These are phyloP conservation scores for Eurytoma adleriae DNA, from an alignment of 2,888 invertebrate genomes.

Conservation along the genomic window DNA sequence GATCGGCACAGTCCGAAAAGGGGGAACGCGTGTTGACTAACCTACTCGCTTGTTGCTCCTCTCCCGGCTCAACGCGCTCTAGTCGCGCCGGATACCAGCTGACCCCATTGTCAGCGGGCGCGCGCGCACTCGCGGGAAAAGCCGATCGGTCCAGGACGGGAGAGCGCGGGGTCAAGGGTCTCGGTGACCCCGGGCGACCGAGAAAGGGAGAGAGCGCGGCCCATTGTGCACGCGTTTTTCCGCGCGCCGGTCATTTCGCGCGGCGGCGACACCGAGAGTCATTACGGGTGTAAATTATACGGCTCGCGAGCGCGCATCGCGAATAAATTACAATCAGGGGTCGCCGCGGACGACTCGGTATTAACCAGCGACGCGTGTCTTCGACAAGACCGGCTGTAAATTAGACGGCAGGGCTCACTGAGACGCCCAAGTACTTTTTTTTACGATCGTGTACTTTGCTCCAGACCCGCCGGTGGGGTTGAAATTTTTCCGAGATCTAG, in stretches of 20 bases:
- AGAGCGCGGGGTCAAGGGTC: no score
- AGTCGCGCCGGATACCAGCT: constrained; percentile 64
- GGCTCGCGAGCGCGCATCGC: not conserved
- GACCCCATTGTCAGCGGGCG: constrained; percentile 64
- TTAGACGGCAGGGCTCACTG: not conserved
- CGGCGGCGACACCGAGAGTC: constrained; percentile 22
- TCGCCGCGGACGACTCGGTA: no score
- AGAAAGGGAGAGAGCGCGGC: not conserved
- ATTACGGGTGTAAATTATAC: constrained; percentile 43
- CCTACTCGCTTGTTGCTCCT: constrained; percentile 35
- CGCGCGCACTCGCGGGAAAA: constrained; percentile 40
- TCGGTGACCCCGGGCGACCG: no score
- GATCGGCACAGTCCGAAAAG: not conserved
- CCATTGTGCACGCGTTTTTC: not conserved
- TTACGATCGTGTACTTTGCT: not conserved
- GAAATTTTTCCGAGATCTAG: no score
- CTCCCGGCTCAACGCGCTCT: constrained; percentile 28
- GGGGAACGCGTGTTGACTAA: not conserved
- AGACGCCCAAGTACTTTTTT: not conserved
- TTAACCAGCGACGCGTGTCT: not conserved
- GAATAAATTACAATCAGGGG: constrained; percentile 45
- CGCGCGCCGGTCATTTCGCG: not conserved
- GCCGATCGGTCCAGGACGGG: constrained; percentile 25
- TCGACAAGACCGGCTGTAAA: not conserved
- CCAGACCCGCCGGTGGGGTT: no score